These are phyloP conservation scores for Glossophaga mutica DNA, from an alignment of 2,797 vertebrate species.

Conservation along the genomic window DNA sequence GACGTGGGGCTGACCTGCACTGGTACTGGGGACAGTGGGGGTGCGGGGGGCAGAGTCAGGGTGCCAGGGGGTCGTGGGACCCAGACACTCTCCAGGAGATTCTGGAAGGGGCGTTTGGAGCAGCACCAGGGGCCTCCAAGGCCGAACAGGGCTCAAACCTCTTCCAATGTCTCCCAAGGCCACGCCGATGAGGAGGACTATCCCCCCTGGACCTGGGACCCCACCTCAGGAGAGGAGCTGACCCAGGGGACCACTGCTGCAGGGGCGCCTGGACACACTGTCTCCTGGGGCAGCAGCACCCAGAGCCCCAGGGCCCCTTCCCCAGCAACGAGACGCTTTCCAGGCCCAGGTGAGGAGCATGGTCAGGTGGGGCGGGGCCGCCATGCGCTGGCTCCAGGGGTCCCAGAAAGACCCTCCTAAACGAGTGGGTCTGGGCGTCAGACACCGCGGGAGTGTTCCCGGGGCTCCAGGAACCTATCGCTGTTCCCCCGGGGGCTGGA, in stretches of 20 bases:
- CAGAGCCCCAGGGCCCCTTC: not conserved
- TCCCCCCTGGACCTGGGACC: conserved; percentile 71
- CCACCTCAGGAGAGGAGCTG: conserved; percentile 53
- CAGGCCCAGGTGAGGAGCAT: conserved; percentile 47
- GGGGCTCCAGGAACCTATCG: not conserved
- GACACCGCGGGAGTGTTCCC: not conserved
- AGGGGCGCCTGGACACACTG: not conserved
- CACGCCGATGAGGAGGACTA: conserved; percentile 44
- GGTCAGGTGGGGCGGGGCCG: rapidly evolving
- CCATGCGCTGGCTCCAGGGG: rapidly evolving
- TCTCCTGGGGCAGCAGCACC: not conserved
- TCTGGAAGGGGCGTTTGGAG: not conserved
- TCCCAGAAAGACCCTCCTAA: not conserved
- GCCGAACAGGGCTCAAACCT: not conserved
- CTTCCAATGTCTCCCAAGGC: conserved; percentile 15
- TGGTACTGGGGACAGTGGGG: conserved; percentile 48
- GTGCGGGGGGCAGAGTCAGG: not conserved
- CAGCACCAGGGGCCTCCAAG: not conserved
- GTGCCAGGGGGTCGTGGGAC: not conserved
- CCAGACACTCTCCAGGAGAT: not conserved
- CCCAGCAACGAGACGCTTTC: not conserved
- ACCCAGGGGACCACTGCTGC: not conserved
- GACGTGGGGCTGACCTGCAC: conserved; percentile 78
- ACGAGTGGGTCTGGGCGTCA: not conserved
- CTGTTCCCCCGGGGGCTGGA: rapidly evolving